Evolutionary conservation across 2,888 invertebrate species (phyloP), one percentile per base, ranked within the genome.

Genomic region (Polydrusus cervinus): DNA sequence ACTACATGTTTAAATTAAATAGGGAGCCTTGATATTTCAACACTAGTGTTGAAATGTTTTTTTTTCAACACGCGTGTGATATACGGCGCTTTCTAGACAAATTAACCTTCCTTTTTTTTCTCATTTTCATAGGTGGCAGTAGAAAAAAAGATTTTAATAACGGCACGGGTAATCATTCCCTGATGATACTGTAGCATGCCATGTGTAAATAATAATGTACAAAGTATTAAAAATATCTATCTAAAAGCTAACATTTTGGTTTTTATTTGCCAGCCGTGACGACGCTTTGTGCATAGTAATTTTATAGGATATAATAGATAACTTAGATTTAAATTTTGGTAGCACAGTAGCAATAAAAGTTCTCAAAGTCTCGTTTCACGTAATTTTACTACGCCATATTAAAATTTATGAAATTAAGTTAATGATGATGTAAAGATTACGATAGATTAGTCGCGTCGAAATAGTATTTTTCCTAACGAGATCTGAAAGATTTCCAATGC

Each of bases 321-420:
- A 68, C 60, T 57, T 45, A 65, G 64, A 74, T 77, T 77, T 71
- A 77, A 74, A 77, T 77, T 77, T 74, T 53, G 68, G 77, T 68
- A 68, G 74, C 74, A 68, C 69, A 71, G 68, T 71, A 64, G 71
- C 71, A 74, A 77, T 77, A 74, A 77, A 77, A 77, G 77, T 77
- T 74, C 62, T 64, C 71, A 65, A 71, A 71, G 68, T 71, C 74
- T 74, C 68, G 62, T 74, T 74, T 71, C 57, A 61, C 74, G 68
- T 74, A 77, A 74, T 71, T 74, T 71, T 74, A 77, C 60, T 68
- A 68, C 74, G 51, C 77, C 40, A 65, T 68, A 61, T 77, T 75
- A 77, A 75, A 77, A 77, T 75, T 75, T 70, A 75, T 77, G 69
- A 53, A 66, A 66, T 66, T 66, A 66, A 66, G 66, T 38, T 60